Evolutionary conservation across 2,113 vertebrate species (phyloP).

Genomic region (Heteronetta atricapilla): DNA sequence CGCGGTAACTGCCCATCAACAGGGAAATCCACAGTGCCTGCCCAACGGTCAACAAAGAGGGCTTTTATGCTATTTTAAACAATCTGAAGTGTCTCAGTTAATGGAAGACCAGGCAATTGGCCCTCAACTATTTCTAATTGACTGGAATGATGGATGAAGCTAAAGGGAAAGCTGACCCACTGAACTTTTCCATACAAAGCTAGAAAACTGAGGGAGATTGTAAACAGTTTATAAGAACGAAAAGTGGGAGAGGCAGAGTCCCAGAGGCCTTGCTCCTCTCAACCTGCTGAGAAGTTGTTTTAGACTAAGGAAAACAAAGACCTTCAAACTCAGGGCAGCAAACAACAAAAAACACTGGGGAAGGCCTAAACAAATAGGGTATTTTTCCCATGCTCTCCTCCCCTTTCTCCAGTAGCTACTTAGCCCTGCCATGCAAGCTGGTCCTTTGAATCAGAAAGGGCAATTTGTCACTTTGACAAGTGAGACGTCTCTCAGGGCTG

Average conservation of each 20-base stretch:
- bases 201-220: slow-evolving; percentile 40
- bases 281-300: slow-evolving; percentile 39
- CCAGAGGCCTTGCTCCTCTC: slow-evolving; percentile 32
- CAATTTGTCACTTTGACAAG: slow-evolving; percentile 63
- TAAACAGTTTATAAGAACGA: slow-evolving; percentile 48
- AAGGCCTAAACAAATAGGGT: slow-evolving; percentile 4
- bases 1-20: slow-evolving; percentile 66
- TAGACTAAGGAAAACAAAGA: slow-evolving; percentile 6
- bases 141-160: slow-evolving; percentile 69
- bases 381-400: slow-evolving; percentile 62
- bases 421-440: background rate
- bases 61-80: slow-evolving; percentile 69
- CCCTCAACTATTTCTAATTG: slow-evolving; percentile 69
- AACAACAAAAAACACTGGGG: slow-evolving; percentile 29
- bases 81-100: slow-evolving; percentile 66
- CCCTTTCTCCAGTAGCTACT: slow-evolving; percentile 18
- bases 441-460: slow-evolving; percentile 44
- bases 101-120: slow-evolving; percentile 62
- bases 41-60: slow-evolving; percentile 57
- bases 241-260: slow-evolving; percentile 37
- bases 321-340: slow-evolving; percentile 26
- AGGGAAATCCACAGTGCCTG: background rate
- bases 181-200: slow-evolving; percentile 62
- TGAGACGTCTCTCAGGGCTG: background rate
- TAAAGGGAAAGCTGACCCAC: slow-evolving; percentile 66